Percentiles rank a stretch among this genome's conserved stretches.
Evolutionary conservation across 23 tunicate species (phyloP).

Genomic region (Botrylloides violaceus): DNA sequence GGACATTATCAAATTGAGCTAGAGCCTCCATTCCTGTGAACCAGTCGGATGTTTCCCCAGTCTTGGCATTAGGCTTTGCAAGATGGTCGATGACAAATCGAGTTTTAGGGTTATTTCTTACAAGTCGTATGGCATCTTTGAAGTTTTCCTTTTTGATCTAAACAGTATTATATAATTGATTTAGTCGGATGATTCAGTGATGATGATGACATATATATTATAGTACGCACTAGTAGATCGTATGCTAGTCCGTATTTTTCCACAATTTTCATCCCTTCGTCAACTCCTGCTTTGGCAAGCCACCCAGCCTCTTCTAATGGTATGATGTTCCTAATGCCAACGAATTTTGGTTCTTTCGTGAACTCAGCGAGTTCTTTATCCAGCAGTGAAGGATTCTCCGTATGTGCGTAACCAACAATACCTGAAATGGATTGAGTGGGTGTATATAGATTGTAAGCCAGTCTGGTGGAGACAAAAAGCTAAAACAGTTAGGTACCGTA

Average conservation of each 20-base stretch:
- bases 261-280: slow-evolving; percentile 38
- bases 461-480: too few species aligned
- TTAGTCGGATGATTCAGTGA: background rate
- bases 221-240: slow-evolving; percentile 51
- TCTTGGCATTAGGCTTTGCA: slow-evolving; percentile 88
- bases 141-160: slow-evolving; percentile 47
- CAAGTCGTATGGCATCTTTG: slow-evolving; percentile 39
- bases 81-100: slow-evolving; percentile 70
- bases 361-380: slow-evolving; percentile 36
- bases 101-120: slow-evolving; percentile 28
- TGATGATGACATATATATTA: background rate
- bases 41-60: slow-evolving; percentile 66
- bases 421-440: slow-evolving; percentile 23
- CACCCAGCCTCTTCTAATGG: slow-evolving; percentile 43
- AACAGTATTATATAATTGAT: background rate
- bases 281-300: slow-evolving; percentile 58
- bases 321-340: slow-evolving; percentile 58
- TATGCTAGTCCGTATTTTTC: slow-evolving; percentile 44
- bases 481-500: too few species aligned
- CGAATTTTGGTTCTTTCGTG: slow-evolving; percentile 45
- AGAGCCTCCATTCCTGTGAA: slow-evolving; percentile 43
- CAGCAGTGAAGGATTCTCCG: slow-evolving; percentile 24
- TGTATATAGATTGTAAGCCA: too few species aligned
- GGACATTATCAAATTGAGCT: slow-evolving; percentile 62
- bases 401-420: slow-evolving; percentile 72